A percentile compares a stretch with the other conserved stretches of the same genome.
These are phyloP conservation scores for Eulemur coronatus DNA, from an alignment of 2,797 vertebrate genomes.

Conservation along the genomic window DNA sequence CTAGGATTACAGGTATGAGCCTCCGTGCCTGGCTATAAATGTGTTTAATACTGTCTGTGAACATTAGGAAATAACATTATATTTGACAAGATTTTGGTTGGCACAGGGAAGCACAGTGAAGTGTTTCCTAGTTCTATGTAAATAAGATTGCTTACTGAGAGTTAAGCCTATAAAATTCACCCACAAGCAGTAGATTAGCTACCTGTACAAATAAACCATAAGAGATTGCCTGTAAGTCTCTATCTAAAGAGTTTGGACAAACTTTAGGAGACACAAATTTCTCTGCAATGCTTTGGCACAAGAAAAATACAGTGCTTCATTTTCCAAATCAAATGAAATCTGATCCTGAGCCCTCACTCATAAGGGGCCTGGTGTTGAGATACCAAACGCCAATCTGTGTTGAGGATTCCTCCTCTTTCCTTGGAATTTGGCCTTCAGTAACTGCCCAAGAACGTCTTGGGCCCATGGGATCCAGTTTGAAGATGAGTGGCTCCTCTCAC, in stretches of 20 bases:
- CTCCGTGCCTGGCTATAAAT: not conserved
- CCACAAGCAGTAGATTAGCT: not conserved
- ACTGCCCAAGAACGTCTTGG: not conserved
- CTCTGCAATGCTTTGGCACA: constrained; percentile 6
- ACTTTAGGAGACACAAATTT: not conserved
- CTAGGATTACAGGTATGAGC: not conserved
- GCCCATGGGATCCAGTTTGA: not conserved
- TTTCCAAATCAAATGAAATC: not conserved
- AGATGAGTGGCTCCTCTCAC: not conserved
- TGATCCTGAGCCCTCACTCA: not conserved
- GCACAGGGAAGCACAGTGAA: not conserved
- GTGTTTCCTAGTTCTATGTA: not conserved
- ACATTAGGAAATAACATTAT: not conserved
- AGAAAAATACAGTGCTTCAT: not conserved
- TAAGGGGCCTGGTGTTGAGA: not conserved
- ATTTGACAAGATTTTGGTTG: constrained; percentile 30
- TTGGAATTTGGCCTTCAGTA: not conserved
- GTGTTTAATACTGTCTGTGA: not conserved
- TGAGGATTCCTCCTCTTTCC: not conserved
- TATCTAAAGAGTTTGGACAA: not conserved
- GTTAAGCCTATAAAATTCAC: constrained; percentile 31
- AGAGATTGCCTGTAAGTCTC: not conserved
- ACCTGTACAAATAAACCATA: not conserved
- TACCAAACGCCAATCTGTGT: not conserved
- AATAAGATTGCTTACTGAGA: constrained; percentile 12